phyloP scores from a whole-genome alignment of 2,113 vertebrate species.

The Nymphicus hollandicus region DNA sequence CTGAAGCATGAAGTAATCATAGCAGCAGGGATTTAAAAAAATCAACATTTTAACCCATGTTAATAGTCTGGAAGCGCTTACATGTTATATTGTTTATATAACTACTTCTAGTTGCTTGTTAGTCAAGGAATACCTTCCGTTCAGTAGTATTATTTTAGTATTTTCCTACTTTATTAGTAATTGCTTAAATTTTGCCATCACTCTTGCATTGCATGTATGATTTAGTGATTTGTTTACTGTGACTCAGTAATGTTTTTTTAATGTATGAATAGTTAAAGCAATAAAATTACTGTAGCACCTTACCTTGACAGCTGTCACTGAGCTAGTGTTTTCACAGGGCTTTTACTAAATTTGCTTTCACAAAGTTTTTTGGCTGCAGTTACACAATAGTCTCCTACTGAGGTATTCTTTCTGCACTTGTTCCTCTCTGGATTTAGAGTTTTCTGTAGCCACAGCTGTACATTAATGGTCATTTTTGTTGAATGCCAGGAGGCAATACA shows the following conservation, averaged over 20 bases:
- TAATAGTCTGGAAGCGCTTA: background rate
- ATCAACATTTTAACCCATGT: background rate
- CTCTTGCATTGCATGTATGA: background rate
- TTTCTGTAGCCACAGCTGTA: background rate
- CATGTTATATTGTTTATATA: background rate
- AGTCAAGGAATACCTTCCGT: background rate
- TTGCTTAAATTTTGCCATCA: constrained; percentile 1
- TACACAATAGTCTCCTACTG: background rate
- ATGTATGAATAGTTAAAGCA: background rate
- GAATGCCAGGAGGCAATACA: background rate
- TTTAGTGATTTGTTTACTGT: constrained; percentile 42
- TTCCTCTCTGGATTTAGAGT: background rate
- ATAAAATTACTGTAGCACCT: constrained; percentile 26
- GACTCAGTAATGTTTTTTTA: background rate
- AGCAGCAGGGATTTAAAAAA: background rate
- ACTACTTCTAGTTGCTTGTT: background rate
- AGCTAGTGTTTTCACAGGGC: background rate
- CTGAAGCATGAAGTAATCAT: background rate
- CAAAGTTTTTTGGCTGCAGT: background rate
- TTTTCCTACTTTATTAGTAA: constrained; percentile 27
- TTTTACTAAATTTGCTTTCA: constrained; percentile 32
- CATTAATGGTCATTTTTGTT: constrained; percentile 49
- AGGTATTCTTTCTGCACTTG: background rate
- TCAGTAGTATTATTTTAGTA: background rate
- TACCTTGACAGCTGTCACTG: constrained; percentile 14